Evolutionary conservation across 2,888 invertebrate species (phyloP).

Genomic region (Mesorhabditis sp.): DNA sequence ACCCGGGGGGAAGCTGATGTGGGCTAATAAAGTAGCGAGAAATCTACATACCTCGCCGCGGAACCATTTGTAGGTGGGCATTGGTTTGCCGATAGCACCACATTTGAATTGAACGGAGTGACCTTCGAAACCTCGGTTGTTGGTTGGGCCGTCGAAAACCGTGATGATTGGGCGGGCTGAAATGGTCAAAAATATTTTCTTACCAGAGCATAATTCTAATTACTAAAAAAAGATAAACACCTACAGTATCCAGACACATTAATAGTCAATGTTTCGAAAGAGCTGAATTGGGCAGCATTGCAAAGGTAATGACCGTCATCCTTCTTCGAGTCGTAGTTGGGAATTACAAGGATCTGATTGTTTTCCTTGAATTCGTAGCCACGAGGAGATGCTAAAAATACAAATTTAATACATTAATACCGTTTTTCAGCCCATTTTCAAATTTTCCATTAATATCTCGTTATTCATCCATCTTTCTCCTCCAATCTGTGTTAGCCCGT

Average conservation of each 20-base stretch:
- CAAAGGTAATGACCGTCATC: conserved; percentile 47
- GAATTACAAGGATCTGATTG: conserved; percentile 38
- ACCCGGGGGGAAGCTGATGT: no score
- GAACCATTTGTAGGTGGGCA: conserved; percentile 47
- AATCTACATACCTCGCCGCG: conserved; percentile 15
- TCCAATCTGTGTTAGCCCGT: no score
- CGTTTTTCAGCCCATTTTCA: no score
- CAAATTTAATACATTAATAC: background rate
- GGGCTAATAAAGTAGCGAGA: background rate
- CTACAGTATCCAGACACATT: conserved; percentile 43
- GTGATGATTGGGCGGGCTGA: conserved; percentile 42
- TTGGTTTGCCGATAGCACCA: conserved; percentile 45
- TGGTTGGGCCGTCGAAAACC: conserved; percentile 39
- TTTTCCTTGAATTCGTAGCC: conserved; percentile 44
- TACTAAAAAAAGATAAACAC: conserved; percentile 10
- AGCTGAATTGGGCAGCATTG: conserved; percentile 43
- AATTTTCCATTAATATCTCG: no score
- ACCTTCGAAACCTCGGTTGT: conserved; percentile 39
- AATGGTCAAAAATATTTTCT: conserved; percentile 8
- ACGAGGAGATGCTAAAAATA: conserved; percentile 33
- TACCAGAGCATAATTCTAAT: background rate
- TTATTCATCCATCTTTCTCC: no score
- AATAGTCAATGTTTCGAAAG: conserved; percentile 37
- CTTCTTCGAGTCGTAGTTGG: conserved; percentile 33
- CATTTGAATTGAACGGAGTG: conserved; percentile 42